These are phyloP conservation scores for Clarias batrachus DNA, from an alignment of 2,113 vertebrate species.

Conservation along the genomic window DNA sequence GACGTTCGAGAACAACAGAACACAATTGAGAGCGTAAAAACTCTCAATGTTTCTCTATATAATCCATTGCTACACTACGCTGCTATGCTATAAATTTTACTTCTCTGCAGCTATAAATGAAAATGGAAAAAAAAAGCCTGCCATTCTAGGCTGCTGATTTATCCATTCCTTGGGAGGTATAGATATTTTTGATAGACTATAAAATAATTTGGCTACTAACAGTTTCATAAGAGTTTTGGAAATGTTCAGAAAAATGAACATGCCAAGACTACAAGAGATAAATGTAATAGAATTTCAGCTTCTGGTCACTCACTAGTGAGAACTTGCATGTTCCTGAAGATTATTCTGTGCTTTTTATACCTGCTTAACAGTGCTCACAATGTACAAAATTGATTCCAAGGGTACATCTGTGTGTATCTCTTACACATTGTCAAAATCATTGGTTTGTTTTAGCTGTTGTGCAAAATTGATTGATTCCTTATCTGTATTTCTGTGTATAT, in stretches of 20 bases:
- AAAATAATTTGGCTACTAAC: background rate
- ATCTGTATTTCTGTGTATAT: background rate
- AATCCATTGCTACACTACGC: too few species aligned
- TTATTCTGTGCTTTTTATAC: background rate
- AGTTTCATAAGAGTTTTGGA: background rate
- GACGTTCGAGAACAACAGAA: too few species aligned
- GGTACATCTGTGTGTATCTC: background rate
- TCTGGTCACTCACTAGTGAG: background rate
- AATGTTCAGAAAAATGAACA: background rate
- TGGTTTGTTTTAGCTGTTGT: background rate
- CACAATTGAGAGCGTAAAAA: too few species aligned
- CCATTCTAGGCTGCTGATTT: background rate
- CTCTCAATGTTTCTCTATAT: too few species aligned
- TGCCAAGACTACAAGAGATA: background rate
- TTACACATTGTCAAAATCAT: background rate
- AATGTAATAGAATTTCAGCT: background rate
- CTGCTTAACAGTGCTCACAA: background rate
- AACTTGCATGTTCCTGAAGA: background rate
- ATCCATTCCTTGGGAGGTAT: background rate
- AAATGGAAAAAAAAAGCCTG: too few species aligned
- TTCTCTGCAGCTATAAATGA: background rate
- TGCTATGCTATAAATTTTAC: background rate
- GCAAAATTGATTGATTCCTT: background rate
- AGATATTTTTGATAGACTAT: background rate
- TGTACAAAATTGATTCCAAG: background rate